phyloP scores from a whole-genome alignment of 2,888 invertebrate genomes.

The Aricia artaxerxes region DNA sequence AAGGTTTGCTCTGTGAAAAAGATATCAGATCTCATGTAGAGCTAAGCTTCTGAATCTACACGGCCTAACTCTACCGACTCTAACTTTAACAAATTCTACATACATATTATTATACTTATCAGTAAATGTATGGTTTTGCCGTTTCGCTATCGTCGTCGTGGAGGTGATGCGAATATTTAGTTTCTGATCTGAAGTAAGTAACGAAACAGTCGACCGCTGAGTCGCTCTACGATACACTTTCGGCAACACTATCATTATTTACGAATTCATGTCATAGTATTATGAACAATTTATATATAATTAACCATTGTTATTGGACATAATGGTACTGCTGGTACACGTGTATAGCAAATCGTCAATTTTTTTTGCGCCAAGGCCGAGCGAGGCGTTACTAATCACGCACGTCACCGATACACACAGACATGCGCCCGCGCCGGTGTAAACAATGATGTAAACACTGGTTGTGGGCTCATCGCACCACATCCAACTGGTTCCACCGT shows the following conservation, averaged over 20 bases:
- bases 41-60: too few species aligned
- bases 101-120: too few species aligned
- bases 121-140: too few species aligned
- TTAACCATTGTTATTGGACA: background rate
- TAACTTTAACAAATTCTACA: too few species aligned
- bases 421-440: constrained; percentile 22
- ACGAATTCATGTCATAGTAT: background rate
- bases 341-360: constrained; percentile 37
- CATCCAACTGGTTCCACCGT: background rate
- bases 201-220: background rate
- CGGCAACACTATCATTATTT: background rate
- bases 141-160: too few species aligned
- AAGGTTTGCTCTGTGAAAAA: too few species aligned
- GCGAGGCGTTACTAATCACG: constrained; percentile 36
- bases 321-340: constrained; percentile 32
- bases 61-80: too few species aligned
- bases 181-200: too few species aligned
- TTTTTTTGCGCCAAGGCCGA: constrained; percentile 40
- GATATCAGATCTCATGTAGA: too few species aligned
- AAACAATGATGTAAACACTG: background rate
- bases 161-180: too few species aligned
- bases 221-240: background rate
- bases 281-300: background rate
- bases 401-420: constrained; percentile 26
- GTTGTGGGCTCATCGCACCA: background rate